A percentile compares a stretch with the other conserved stretches of the same genome.
phyloP scores from a whole-genome alignment of 2,797 vertebrate species.

The Cheirogaleus major region DNA sequence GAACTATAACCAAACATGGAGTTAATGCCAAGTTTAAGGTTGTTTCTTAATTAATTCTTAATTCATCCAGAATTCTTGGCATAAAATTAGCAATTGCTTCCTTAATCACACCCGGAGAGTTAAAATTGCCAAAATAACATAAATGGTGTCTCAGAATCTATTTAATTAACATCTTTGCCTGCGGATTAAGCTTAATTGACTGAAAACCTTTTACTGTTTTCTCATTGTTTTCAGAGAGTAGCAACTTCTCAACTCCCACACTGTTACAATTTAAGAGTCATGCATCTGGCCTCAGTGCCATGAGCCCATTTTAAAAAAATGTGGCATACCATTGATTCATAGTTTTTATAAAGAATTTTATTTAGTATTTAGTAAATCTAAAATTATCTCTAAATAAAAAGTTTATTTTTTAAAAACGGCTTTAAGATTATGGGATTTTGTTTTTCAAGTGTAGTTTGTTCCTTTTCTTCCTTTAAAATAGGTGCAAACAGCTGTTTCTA shows the following conservation, averaged over 20 bases:
- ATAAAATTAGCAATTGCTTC: conserved; percentile 82
- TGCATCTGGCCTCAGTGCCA: conserved; percentile 78
- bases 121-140: conserved; percentile 80
- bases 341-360: conserved; percentile 51
- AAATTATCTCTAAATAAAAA: conserved; percentile 46
- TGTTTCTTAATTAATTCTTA: conserved; percentile 80
- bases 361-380: conserved; percentile 43
- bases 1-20: conserved; percentile 72
- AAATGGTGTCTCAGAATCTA: conserved; percentile 80
- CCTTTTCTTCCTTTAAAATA: conserved; percentile 25
- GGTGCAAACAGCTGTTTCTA: not conserved
- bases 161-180: conserved; percentile 85
- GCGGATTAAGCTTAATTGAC: conserved; percentile 80
- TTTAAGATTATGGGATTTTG: conserved; percentile 12
- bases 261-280: conserved; percentile 68
- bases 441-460: conserved; percentile 50
- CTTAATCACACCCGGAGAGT: conserved; percentile 81
- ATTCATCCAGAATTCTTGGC: conserved; percentile 81
- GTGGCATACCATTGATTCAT: conserved; percentile 67
- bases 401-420: conserved; percentile 26
- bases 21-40: conserved; percentile 63
- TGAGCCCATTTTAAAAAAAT: conserved; percentile 80
- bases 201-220: conserved; percentile 82
- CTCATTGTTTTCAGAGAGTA: conserved; percentile 79
- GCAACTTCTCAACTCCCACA: conserved; percentile 75